Conservation (phyloP, 1,140 invertebrate genomes). For the Calephelis nemesis region DNA sequence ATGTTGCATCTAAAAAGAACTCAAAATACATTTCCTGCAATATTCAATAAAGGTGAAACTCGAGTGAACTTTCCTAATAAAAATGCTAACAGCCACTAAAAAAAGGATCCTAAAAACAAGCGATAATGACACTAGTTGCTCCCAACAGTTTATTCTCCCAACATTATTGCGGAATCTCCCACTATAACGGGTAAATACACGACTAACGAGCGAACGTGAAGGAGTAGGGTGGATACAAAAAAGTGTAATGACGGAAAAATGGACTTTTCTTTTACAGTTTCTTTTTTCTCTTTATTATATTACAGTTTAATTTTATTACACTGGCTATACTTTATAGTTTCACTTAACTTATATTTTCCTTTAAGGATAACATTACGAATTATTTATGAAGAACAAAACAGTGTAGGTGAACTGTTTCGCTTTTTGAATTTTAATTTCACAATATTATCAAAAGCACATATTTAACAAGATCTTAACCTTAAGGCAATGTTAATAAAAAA, state of each 20-base stretch:
- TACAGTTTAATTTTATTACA: too few relatives aligned
- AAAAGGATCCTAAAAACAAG: slow-evolving; percentile 38
- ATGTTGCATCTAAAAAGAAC: too few relatives aligned
- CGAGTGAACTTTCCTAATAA: slow-evolving; percentile 21
- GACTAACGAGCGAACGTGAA: slow-evolving; percentile 49
- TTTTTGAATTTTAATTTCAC: too few relatives aligned
- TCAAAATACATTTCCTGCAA: not conserved
- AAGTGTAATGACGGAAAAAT: slow-evolving; percentile 1
- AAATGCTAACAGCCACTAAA: slow-evolving; percentile 23
- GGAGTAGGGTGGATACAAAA: slow-evolving; percentile 32
- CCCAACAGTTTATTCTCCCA: slow-evolving; percentile 42
- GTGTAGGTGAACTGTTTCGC: too few relatives aligned
- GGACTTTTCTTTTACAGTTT: not conserved
- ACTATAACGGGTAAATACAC: slow-evolving; percentile 52
- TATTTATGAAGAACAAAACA: too few relatives aligned
- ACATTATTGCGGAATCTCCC: slow-evolving; percentile 45
- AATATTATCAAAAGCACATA: too few relatives aligned
- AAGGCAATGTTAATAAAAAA: too few relatives aligned
- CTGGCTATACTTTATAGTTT: too few relatives aligned
- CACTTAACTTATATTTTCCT: too few relatives aligned
- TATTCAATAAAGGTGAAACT: slow-evolving; percentile 23
- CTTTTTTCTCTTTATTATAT: not conserved
- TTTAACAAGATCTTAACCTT: too few relatives aligned
- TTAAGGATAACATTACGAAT: too few relatives aligned
- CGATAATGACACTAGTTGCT: slow-evolving; percentile 49